Evolutionary conservation across 2,113 vertebrate species (phyloP).

Genomic region (Lethenteron reissneri): DNA sequence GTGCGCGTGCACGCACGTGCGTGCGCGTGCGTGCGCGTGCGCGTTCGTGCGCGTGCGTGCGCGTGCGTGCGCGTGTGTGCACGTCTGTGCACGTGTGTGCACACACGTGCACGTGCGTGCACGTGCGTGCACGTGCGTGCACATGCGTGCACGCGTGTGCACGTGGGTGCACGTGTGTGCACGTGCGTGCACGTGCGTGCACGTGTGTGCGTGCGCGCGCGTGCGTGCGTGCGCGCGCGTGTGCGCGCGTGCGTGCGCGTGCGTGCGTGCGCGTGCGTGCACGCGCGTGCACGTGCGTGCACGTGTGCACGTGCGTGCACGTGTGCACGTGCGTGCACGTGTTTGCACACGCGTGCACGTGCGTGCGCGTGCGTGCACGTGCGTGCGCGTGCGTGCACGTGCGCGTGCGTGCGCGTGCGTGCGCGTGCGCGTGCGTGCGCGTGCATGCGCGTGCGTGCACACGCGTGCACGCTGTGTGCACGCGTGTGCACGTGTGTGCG

Average conservation of each 20-base stretch:
- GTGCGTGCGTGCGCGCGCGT: not conserved
- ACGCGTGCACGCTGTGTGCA: too few relatives aligned
- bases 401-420: not conserved
- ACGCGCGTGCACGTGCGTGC: not conserved
- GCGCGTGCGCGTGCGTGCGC: not conserved
- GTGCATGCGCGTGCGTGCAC: too few relatives aligned
- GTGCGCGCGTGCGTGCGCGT: not conserved
- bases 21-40: too few relatives aligned
- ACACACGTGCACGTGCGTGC: too few relatives aligned
- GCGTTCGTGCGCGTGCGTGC: too few relatives aligned
- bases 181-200: not conserved
- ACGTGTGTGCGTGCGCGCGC: not conserved
- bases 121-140: too few relatives aligned
- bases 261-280: constrained; percentile 1
- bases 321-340: not conserved
- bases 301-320: not conserved
- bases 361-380: not conserved
- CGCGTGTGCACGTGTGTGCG: not conserved
- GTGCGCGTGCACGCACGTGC: too few relatives aligned
- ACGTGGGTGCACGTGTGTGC: too few relatives aligned
- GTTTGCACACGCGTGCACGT: not conserved
- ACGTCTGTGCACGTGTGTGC: too few relatives aligned
- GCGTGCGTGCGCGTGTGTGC: too few relatives aligned
- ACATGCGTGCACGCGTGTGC: too few relatives aligned
- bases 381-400: not conserved